Conservation (phyloP, 2,113 vertebrate species). For the Crocuta crocuta region DNA sequence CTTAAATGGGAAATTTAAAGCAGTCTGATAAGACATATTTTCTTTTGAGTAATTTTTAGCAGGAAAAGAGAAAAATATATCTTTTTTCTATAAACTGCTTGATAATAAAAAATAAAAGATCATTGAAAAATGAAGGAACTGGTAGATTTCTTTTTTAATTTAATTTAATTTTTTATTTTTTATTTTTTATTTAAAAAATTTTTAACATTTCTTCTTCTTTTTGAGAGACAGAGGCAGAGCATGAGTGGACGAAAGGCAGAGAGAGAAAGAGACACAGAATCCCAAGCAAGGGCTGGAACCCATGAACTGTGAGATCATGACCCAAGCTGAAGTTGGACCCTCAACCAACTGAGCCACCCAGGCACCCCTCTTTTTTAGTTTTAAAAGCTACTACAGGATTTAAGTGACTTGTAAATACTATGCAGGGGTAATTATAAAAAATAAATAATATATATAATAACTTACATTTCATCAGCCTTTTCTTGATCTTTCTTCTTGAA, state of each 20-base stretch:
- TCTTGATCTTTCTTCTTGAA: not conserved
- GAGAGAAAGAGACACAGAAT: too few species aligned
- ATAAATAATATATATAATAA: not conserved
- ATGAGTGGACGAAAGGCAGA: too few species aligned
- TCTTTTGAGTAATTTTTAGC: slow-evolving; percentile 6
- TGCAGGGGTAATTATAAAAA: not conserved
- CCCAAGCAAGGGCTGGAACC: too few species aligned
- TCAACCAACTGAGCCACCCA: too few species aligned
- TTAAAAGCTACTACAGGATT: not conserved
- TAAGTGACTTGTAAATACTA: not conserved
- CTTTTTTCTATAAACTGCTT: not conserved
- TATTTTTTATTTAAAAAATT: too few species aligned
- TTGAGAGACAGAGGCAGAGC: too few species aligned
- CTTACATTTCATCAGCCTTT: slow-evolving; percentile 26
- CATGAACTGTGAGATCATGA: too few species aligned
- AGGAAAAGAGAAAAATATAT: not conserved
- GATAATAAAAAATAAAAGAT: slow-evolving; percentile 33
- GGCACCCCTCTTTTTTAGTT: too few species aligned
- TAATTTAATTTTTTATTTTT: not conserved
- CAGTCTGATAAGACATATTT: not conserved
- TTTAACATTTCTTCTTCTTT: too few species aligned
- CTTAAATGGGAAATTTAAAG: not conserved
- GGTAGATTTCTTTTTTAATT: not conserved
- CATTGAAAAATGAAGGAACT: not conserved
- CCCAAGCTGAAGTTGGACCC: too few species aligned